Evolutionary conservation across 2,797 vertebrate species (phyloP).

Genomic region (Periparus ater): DNA sequence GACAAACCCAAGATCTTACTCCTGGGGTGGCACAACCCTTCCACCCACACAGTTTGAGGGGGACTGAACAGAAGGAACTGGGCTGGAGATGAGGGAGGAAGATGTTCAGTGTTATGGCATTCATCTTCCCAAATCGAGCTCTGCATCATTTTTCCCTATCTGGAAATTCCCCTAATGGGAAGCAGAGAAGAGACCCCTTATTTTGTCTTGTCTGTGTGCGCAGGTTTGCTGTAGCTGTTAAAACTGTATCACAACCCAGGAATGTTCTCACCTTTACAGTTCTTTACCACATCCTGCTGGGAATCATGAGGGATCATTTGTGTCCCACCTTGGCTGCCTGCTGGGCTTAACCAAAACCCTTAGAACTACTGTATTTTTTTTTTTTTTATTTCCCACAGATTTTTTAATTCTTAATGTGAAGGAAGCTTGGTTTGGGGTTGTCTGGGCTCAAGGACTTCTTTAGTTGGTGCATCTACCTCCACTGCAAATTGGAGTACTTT

Average conservation of each 20-base stretch:
- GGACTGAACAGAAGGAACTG: not conserved
- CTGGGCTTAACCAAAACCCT: not conserved
- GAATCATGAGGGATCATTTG: not conserved
- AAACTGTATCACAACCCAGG: not conserved
- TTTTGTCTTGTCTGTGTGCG: not conserved
- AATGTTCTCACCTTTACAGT: not conserved
- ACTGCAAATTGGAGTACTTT: not conserved
- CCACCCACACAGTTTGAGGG: not conserved
- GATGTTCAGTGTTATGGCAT: rapidly evolving
- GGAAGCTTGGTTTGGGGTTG: not conserved
- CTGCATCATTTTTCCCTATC: not conserved
- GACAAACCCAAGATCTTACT: not conserved
- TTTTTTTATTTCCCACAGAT: not conserved
- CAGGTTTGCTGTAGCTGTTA: not conserved
- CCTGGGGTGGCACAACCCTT: not conserved
- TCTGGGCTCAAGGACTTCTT: not conserved
- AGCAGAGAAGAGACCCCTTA: not conserved
- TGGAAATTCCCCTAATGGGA: rapidly evolving
- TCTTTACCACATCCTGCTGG: not conserved
- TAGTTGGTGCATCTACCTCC: not conserved
- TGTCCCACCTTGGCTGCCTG: not conserved
- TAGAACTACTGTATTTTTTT: not conserved
- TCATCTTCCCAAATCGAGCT: not conserved
- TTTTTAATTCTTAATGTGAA: not conserved
- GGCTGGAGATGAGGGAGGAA: not conserved